Percentiles rank a stretch among this genome's conserved stretches.
Evolutionary conservation across 2,888 invertebrate genomes (phyloP).

Genomic region (Athripsodes cinereus): DNA sequence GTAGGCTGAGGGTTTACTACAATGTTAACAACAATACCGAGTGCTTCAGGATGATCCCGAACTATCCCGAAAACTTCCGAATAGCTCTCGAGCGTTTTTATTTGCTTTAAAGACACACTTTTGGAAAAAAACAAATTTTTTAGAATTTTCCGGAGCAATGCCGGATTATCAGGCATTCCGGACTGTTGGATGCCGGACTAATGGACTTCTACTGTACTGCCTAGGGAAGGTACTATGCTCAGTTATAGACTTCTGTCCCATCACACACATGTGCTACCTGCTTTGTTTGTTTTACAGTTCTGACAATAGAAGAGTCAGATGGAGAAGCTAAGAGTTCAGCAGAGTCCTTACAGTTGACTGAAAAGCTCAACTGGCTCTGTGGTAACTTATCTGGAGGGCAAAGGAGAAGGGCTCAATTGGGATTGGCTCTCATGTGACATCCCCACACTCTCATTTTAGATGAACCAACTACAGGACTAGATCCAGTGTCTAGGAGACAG

Average conservation of each 20-base stretch:
- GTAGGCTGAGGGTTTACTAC: too few species aligned
- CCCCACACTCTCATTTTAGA: constrained; percentile 64
- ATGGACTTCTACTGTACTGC: too few species aligned
- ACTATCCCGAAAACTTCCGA: too few species aligned
- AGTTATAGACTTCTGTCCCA: constrained; percentile 5
- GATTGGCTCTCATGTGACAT: constrained; percentile 77
- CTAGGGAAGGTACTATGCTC: background rate
- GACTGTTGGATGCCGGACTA: too few species aligned
- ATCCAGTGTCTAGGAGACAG: constrained; percentile 80
- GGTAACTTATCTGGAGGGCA: constrained; percentile 83
- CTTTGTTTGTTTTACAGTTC: constrained; percentile 46
- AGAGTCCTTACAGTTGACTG: constrained; percentile 41
- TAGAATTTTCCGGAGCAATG: too few species aligned
- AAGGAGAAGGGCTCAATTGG: constrained; percentile 81
- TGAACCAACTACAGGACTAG: constrained; percentile 88
- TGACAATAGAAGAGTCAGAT: constrained; percentile 40
- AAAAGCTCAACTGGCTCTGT: constrained; percentile 57
- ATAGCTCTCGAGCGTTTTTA: too few species aligned
- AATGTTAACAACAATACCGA: too few species aligned
- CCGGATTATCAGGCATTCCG: too few species aligned
- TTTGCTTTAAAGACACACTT: too few species aligned
- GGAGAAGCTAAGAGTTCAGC: constrained; percentile 52
- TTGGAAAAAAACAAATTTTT: too few species aligned
- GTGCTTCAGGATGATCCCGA: too few species aligned
- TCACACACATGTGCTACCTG: background rate